Evolutionary conservation across 2,888 invertebrate species (phyloP).

Genomic region (Drosophila helvetica): DNA sequence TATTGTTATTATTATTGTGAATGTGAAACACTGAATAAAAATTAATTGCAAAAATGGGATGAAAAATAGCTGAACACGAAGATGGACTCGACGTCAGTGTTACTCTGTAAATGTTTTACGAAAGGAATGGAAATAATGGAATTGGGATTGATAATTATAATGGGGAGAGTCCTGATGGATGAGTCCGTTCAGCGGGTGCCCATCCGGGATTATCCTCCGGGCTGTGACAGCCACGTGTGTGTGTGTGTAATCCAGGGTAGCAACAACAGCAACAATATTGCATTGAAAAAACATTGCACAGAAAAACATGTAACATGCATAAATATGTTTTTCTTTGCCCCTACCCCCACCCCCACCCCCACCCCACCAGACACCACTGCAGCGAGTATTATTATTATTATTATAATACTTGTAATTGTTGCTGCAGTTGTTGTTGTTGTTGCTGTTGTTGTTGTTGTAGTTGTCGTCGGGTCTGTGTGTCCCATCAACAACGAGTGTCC

Average conservation of each 20-base stretch:
- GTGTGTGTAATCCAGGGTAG: not conserved
- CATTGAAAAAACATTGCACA: constrained; percentile 32
- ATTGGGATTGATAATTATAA: too few relatives aligned
- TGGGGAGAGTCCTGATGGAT: too few relatives aligned
- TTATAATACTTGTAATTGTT: constrained; percentile 30
- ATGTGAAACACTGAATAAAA: constrained; percentile 43
- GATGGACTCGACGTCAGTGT: not conserved
- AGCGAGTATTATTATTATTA: constrained; percentile 41
- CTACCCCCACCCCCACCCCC: not conserved
- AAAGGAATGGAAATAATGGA: too few relatives aligned
- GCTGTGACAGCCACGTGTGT: constrained; percentile 3
- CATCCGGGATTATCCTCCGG: constrained; percentile 1
- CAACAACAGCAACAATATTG: constrained; percentile 46
- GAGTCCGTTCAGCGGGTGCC: too few relatives aligned
- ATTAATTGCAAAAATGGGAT: constrained; percentile 7
- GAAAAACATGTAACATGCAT: constrained; percentile 59
- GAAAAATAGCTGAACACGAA: not conserved
- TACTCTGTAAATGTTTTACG: not conserved
- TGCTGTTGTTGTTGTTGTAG: constrained; percentile 37
- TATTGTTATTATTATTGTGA: constrained; percentile 69
- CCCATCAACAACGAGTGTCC: constrained; percentile 46
- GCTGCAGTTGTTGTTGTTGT: constrained; percentile 21
- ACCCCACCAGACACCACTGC: constrained; percentile 24
- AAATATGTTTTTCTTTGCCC: constrained; percentile 30
- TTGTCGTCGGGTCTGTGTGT: constrained; percentile 33